Conservation (phyloP, 1,140 invertebrate genomes). For the Hylaeus anthracinus region DNA sequence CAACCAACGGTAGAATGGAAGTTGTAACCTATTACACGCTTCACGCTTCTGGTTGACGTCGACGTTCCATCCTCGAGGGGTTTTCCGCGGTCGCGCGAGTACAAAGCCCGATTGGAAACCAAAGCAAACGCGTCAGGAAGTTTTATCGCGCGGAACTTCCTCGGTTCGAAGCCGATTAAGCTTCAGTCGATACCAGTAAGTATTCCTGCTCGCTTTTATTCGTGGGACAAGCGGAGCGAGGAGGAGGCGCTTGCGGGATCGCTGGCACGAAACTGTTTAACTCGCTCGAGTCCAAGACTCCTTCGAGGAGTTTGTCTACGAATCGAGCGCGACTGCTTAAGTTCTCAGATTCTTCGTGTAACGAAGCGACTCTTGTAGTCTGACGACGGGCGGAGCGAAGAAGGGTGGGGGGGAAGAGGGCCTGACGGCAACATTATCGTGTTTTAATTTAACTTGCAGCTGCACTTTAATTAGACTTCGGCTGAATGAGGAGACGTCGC, state of each 20-base stretch:
- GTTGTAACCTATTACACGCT: neutral
- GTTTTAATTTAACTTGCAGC: slow-evolving; percentile 76
- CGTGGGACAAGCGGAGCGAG: slow-evolving; percentile 22
- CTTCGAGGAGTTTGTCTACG: slow-evolving; percentile 56
- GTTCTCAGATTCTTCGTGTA: slow-evolving; percentile 41
- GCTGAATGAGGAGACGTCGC: slow-evolving; percentile 65
- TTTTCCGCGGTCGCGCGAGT: slow-evolving; percentile 2
- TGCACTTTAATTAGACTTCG: slow-evolving; percentile 76
- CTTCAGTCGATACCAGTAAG: slow-evolving; percentile 32
- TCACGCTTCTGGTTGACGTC: neutral
- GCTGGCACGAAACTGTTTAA: slow-evolving; percentile 53
- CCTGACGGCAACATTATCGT: slow-evolving; percentile 71
- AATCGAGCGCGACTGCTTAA: slow-evolving; percentile 56
- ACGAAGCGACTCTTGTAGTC: too few species aligned
- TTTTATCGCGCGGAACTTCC: slow-evolving; percentile 30
- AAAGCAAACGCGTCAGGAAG: slow-evolving; percentile 39
- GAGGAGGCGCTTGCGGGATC: slow-evolving; percentile 15
- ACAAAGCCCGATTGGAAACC: slow-evolving; percentile 1
- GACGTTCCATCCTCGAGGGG: neutral
- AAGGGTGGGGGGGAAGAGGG: neutral
- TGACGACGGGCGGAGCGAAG: too few species aligned
- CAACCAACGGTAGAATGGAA: too few species aligned
- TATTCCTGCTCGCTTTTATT: slow-evolving; percentile 33
- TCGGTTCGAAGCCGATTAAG: slow-evolving; percentile 37
- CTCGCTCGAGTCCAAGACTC: slow-evolving; percentile 47